These are phyloP conservation scores for Mixornis gularis DNA, from an alignment of 2,113 vertebrate genomes.

Conservation along the genomic window DNA sequence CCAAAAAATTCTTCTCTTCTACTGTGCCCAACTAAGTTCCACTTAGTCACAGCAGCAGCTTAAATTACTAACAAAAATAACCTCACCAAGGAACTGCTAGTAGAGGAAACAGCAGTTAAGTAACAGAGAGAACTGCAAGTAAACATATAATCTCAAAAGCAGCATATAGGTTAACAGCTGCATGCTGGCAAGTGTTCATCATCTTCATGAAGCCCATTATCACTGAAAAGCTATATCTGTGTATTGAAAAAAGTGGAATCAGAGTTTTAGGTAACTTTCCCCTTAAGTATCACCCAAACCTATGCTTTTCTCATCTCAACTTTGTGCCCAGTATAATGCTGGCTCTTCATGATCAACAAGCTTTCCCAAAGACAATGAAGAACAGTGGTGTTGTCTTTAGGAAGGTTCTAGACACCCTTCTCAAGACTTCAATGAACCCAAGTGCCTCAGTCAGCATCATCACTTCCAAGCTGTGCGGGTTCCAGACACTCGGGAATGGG, in stretches of 20 bases:
- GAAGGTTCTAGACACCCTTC: neutral
- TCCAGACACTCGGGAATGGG: neutral
- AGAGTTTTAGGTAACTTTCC: neutral
- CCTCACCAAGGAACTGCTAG: neutral
- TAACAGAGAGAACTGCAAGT: neutral
- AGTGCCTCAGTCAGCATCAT: neutral
- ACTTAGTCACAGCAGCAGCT: neutral
- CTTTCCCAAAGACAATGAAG: neutral
- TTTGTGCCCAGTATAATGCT: neutral
- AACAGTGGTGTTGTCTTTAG: accelerated
- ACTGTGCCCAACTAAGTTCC: neutral
- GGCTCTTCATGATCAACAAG: neutral
- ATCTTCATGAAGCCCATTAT: neutral
- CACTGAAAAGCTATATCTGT: neutral
- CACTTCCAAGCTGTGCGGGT: neutral
- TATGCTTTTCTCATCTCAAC: neutral
- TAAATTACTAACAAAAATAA: neutral
- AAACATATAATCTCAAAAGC: neutral
- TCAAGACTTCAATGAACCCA: neutral
- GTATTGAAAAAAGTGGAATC: neutral
- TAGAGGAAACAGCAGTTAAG: neutral
- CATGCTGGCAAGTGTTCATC: neutral
- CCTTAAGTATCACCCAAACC: neutral
- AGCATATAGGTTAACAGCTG: neutral
- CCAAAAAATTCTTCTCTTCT: neutral